A percentile compares a stretch with the other conserved stretches of the same genome.
Evolutionary conservation across 2,797 vertebrate species (phyloP).

Genomic region (Sternotherus odoratus): DNA sequence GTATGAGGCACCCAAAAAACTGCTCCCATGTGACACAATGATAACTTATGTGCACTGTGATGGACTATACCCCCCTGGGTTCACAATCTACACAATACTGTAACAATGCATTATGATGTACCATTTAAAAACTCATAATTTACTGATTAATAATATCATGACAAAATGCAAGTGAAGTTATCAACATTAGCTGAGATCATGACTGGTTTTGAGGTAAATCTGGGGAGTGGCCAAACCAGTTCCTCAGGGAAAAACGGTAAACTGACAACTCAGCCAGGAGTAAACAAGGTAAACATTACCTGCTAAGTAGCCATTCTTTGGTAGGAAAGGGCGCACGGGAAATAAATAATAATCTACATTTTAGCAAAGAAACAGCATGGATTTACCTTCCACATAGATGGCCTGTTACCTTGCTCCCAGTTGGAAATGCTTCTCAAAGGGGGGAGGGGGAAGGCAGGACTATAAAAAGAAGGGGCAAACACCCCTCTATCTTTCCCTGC

Average conservation of each 20-base stretch:
- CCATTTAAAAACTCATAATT: neutral
- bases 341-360: neutral
- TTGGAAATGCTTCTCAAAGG: neutral
- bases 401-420: neutral
- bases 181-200: neutral
- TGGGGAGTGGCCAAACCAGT: neutral
- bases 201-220: neutral
- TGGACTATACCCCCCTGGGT: neutral
- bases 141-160: neutral
- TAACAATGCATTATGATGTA: neutral
- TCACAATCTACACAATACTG: neutral
- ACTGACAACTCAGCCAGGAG: neutral
- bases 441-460: neutral
- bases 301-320: neutral
- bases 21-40: neutral
- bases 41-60: neutral
- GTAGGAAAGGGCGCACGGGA: neutral
- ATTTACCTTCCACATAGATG: neutral
- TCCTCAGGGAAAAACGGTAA: neutral
- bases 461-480: neutral
- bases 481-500: neutral
- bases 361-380: neutral
- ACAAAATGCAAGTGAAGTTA: neutral
- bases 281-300: neutral
- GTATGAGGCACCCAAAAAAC: neutral